A percentile compares a stretch with the other conserved stretches of the same genome.
Conservation (phyloP, 2,797 vertebrate species). For the Philypnodon macrostomus region DNA sequence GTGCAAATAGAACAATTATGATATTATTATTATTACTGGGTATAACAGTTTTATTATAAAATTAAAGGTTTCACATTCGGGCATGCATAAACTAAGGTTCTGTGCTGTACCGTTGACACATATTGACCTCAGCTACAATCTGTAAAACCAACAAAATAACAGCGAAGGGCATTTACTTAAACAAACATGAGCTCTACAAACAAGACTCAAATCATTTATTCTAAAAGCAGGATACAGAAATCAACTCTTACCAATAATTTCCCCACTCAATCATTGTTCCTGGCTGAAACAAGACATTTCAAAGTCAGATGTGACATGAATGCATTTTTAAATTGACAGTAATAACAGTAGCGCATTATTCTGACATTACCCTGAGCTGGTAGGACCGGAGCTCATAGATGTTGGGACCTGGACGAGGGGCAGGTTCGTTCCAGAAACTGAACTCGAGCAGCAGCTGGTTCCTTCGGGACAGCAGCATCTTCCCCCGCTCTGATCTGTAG, state of each 20-base stretch:
- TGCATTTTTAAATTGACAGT: neutral
- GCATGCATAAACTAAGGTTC: slow-evolving; percentile 38
- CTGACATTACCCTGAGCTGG: slow-evolving; percentile 83
- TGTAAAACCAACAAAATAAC: slow-evolving; percentile 64
- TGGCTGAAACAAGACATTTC: slow-evolving; percentile 73
- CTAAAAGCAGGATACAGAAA: neutral
- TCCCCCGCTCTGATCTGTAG: slow-evolving; percentile 86
- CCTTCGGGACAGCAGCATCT: slow-evolving; percentile 92
- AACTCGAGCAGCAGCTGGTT: slow-evolving; percentile 94
- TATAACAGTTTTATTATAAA: too few species aligned
- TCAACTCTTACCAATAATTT: slow-evolving; percentile 88
- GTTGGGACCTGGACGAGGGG: slow-evolving; percentile 87
- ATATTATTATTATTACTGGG: neutral
- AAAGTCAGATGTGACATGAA: slow-evolving; percentile 8
- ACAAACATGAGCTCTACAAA: too few species aligned
- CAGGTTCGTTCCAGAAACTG: slow-evolving; percentile 95
- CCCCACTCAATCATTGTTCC: slow-evolving; percentile 99
- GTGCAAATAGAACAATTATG: neutral
- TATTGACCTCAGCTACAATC: slow-evolving; percentile 63
- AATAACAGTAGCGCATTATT: neutral
- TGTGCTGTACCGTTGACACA: slow-evolving; percentile 52
- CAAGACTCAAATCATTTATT: too few species aligned
- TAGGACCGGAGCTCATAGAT: slow-evolving; percentile 95
- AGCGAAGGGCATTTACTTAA: slow-evolving; percentile 20
- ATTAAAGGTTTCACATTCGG: too few species aligned